Percentiles rank a stretch among this genome's conserved stretches.
phyloP scores from a whole-genome alignment of 2,113 vertebrate species.

The Edolisoma coerulescens region DNA sequence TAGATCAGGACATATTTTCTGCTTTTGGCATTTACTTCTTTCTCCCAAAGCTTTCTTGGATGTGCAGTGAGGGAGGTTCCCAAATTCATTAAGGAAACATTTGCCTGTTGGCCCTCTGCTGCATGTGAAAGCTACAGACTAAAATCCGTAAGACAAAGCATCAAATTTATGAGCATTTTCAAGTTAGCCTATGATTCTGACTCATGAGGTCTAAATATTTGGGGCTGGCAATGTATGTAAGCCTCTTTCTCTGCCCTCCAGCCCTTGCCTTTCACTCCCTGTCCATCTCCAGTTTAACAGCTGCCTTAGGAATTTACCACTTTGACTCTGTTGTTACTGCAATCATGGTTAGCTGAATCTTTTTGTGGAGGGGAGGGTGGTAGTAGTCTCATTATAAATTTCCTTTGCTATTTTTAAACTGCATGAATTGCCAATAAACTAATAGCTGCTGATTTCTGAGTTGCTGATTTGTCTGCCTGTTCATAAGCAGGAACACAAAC shows the following conservation, averaged over 20 bases:
- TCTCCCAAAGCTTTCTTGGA: background rate
- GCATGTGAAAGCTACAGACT: background rate
- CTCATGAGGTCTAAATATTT: background rate
- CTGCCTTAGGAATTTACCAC: background rate
- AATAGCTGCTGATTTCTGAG: conserved; percentile 5
- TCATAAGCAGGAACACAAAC: background rate
- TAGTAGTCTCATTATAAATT: background rate
- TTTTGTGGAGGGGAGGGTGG: no score
- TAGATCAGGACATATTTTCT: background rate
- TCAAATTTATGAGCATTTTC: background rate
- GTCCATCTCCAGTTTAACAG: background rate
- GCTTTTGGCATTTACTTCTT: background rate
- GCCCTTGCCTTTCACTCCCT: background rate
- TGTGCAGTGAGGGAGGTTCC: background rate
- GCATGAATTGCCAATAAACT: background rate
- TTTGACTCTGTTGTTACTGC: background rate
- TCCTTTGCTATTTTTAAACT: background rate
- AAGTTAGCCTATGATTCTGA: background rate
- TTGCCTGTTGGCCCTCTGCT: background rate
- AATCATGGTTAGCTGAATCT: background rate
- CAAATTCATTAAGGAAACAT: background rate
- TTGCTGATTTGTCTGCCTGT: conserved; percentile 1
- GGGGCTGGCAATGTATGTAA: background rate
- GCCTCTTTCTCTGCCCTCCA: background rate
- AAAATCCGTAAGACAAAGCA: background rate